A percentile compares a stretch with the other conserved stretches of the same genome.
Conservation (phyloP, 2,797 vertebrate genomes). For the Geotrypetes seraphini region DNA sequence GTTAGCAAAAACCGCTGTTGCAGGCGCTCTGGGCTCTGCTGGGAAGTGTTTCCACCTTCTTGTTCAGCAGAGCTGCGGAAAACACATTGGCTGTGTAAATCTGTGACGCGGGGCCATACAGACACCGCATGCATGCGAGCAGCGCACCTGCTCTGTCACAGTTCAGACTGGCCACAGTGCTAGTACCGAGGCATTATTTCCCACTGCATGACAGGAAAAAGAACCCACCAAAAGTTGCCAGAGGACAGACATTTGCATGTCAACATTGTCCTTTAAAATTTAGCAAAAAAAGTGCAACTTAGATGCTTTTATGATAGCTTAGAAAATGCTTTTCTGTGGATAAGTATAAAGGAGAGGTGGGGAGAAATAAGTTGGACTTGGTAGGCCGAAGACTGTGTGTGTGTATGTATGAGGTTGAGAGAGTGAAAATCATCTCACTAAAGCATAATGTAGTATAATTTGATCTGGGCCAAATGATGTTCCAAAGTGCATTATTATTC, state of each 20-base stretch:
- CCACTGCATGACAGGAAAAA: slow-evolving; percentile 13
- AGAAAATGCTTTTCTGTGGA: slow-evolving; percentile 22
- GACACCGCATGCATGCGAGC: slow-evolving; percentile 17
- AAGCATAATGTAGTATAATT: slow-evolving; percentile 12
- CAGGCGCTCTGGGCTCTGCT: too few species aligned
- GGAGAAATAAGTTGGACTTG: too few species aligned
- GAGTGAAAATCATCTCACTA: slow-evolving; percentile 3
- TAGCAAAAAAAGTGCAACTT: slow-evolving; percentile 31
- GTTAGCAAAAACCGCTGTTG: slow-evolving; percentile 44
- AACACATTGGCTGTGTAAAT: too few species aligned
- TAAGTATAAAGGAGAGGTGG: too few species aligned
- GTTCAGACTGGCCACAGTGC: slow-evolving; percentile 9
- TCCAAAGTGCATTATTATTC: slow-evolving; percentile 34
- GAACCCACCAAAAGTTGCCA: slow-evolving; percentile 21
- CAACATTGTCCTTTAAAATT: slow-evolving; percentile 29
- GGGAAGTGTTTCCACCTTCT: too few species aligned
- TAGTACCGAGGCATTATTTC: slow-evolving; percentile 29
- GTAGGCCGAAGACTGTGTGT: slow-evolving; percentile 2
- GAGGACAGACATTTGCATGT: slow-evolving; percentile 34
- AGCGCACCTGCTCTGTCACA: slow-evolving; percentile 21
- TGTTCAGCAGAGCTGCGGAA: too few species aligned
- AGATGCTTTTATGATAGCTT: slow-evolving; percentile 27
- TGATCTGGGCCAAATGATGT: slow-evolving; percentile 21
- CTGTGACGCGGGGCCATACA: too few species aligned
- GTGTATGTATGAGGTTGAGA: background rate